Evolutionary conservation across 2,888 invertebrate species (phyloP).

Genomic region (Hymenopus coronatus): DNA sequence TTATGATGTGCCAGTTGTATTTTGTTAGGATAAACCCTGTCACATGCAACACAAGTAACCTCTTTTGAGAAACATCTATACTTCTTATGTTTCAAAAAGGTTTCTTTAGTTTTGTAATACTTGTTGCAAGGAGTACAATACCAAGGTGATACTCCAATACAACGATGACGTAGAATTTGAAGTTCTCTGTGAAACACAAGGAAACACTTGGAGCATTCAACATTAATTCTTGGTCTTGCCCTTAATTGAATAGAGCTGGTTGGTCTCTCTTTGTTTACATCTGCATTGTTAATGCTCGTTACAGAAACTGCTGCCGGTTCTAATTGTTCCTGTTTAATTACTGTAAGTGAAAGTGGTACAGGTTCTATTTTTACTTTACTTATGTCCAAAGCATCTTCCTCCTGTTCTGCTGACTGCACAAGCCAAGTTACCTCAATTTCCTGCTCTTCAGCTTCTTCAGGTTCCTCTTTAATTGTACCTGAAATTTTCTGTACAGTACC

Average conservation of each 20-base stretch:
- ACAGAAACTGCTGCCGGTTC: background rate
- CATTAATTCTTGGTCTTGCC: background rate
- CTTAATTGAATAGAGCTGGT: background rate
- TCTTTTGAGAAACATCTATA: background rate
- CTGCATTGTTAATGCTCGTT: background rate
- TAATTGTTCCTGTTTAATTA: background rate
- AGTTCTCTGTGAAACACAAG: background rate
- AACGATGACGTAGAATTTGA: background rate
- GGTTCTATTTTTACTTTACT: background rate
- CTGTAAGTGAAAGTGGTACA: background rate
- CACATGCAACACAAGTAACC: background rate
- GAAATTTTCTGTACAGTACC: background rate
- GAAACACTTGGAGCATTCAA: background rate
- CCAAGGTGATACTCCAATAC: background rate
- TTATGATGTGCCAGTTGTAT: background rate
- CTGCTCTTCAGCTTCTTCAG: background rate
- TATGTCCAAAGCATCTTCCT: background rate
- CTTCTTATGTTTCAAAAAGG: background rate
- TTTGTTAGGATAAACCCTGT: background rate
- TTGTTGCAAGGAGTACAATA: background rate
- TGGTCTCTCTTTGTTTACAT: background rate
- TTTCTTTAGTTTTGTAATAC: background rate
- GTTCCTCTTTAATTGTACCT: background rate
- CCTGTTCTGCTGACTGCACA: background rate
- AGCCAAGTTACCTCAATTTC: background rate